Evolutionary conservation across 30 jellyfish, hydroid and myxozoan genomes (phyloP).

Genomic region (Aurelia aurita): DNA sequence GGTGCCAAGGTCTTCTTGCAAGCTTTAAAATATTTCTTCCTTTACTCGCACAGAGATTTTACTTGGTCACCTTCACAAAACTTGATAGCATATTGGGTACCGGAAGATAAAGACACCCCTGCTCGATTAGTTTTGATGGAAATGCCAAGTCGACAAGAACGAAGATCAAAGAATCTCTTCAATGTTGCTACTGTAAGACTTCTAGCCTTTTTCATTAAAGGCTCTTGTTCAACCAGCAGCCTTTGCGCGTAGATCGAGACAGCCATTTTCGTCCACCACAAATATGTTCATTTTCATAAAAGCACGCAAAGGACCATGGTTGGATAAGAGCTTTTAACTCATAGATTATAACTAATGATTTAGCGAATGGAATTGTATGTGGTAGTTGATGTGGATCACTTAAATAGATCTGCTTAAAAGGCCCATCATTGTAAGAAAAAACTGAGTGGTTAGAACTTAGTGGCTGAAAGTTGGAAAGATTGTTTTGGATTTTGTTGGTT

Average conservation of each 20-base stretch:
- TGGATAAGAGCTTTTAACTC: no score
- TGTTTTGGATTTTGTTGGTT: background rate
- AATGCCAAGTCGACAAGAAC: slow-evolving; percentile 85
- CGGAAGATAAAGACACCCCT: slow-evolving; percentile 95
- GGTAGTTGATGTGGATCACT: no score
- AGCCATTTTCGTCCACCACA: no score
- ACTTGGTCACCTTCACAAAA: slow-evolving; percentile 96
- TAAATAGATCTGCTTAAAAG: no score
- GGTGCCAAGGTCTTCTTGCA: no score
- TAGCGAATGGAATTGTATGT: no score
- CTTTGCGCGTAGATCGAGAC: background rate
- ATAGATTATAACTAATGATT: background rate
- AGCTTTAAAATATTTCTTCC: no score
- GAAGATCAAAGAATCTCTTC: slow-evolving; percentile 91
- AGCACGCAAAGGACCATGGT: no score
- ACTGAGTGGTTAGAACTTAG: no score
- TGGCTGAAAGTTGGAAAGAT: slow-evolving; percentile 6
- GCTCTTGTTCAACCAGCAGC: no score
- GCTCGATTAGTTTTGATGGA: slow-evolving; percentile 93
- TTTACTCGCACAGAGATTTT: slow-evolving; percentile 55
- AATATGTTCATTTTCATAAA: no score
- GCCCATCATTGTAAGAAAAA: background rate
- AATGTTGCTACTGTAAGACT: slow-evolving; percentile 92
- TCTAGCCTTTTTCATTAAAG: background rate
- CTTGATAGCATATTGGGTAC: slow-evolving; percentile 95